Conservation (phyloP, 2,113 vertebrate species). For the Dromiciops gliroides region DNA sequence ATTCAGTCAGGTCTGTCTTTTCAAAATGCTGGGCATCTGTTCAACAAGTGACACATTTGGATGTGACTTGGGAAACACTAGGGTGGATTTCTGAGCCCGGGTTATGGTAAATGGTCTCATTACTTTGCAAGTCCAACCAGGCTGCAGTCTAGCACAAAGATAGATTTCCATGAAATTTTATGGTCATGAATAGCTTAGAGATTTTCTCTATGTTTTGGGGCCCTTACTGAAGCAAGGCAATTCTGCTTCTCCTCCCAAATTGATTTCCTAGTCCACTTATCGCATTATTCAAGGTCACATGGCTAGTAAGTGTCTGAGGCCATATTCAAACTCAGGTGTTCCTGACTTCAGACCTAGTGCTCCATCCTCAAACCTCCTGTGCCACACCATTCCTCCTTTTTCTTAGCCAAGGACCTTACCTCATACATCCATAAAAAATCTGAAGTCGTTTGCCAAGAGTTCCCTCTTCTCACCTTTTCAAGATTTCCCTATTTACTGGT, state of each 20-base stretch:
- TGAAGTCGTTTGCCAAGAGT: background rate
- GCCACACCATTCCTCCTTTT: background rate
- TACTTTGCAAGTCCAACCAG: background rate
- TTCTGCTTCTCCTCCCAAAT: background rate
- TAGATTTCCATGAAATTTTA: conserved; percentile 12
- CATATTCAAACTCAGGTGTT: no score
- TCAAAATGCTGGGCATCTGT: conserved; percentile 12
- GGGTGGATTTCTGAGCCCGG: background rate
- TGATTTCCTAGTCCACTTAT: background rate
- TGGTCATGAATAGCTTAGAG: conserved; percentile 13
- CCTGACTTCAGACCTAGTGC: no score
- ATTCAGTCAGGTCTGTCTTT: conserved; percentile 26
- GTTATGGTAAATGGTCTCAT: conserved; percentile 16
- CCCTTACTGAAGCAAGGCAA: background rate
- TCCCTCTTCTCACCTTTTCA: background rate
- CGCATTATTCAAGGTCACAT: no score
- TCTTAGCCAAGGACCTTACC: background rate
- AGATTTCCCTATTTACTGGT: background rate
- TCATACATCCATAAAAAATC: background rate
- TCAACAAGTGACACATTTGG: conserved; percentile 1
- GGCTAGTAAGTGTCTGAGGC: no score
- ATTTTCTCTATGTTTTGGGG: background rate
- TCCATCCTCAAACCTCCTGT: background rate
- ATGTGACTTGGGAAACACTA: conserved; percentile 44
- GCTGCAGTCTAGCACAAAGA: background rate